Percentiles rank a stretch among this genome's conserved stretches.
phyloP scores from a whole-genome alignment of 1,140 invertebrate species.

The Drosophila lacteicornis region DNA sequence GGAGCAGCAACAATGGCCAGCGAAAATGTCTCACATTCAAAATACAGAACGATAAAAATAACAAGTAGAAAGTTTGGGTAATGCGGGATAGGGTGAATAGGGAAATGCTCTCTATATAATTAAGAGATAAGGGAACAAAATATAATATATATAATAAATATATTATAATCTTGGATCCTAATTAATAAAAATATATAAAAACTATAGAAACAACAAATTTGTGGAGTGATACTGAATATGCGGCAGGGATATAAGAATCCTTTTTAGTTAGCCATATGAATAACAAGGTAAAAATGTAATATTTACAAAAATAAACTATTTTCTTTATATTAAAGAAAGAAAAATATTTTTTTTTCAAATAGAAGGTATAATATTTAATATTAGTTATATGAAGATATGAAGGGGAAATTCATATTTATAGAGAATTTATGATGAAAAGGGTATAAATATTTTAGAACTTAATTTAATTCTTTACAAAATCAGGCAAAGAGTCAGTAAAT shows the following conservation, averaged over 20 bases:
- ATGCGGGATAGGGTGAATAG: background rate
- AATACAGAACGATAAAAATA: slow-evolving; percentile 80
- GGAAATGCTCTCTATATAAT: slow-evolving; percentile 30
- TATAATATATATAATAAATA: background rate
- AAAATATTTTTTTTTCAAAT: too few relatives aligned
- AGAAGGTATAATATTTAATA: background rate
- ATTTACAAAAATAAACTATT: background rate
- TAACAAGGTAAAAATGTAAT: background rate
- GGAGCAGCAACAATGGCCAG: slow-evolving; percentile 38
- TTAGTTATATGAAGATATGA: background rate
- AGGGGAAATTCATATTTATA: too few relatives aligned
- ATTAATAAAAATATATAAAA: background rate
- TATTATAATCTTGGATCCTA: background rate
- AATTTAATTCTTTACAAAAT: background rate
- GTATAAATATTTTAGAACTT: too few relatives aligned
- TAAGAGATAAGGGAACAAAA: background rate
- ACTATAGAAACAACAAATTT: background rate
- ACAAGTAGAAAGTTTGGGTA: slow-evolving; percentile 40
- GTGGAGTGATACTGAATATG: background rate
- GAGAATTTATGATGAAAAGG: background rate
- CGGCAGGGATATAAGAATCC: too few relatives aligned
- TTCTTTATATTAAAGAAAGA: too few relatives aligned
- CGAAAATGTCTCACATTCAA: slow-evolving; percentile 74
- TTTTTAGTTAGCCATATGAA: background rate
- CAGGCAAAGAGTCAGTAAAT: background rate